phyloP scores from a whole-genome alignment of 2,113 vertebrate species.

The Sebastes schlegelii region DNA sequence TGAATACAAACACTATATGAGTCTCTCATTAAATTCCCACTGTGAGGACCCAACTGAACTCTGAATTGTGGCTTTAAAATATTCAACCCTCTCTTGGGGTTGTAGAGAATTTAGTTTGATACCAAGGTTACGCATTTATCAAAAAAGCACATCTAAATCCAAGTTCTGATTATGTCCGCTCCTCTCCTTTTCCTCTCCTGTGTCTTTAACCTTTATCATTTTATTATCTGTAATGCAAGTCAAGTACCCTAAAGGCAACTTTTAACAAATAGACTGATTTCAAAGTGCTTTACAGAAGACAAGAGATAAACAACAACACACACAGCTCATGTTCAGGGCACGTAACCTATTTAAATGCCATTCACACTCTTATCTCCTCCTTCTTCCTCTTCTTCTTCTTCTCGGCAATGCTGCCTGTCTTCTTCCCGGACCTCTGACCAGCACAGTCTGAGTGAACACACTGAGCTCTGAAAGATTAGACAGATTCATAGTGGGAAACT shows the following conservation, averaged over 20 bases:
- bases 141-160: slow-evolving; percentile 35
- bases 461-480: slow-evolving; percentile 16
- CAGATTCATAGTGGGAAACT: neutral
- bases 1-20: slow-evolving; percentile 9
- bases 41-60: slow-evolving; percentile 18
- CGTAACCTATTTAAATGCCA: slow-evolving; percentile 45
- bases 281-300: slow-evolving; percentile 33
- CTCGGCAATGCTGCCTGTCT: neutral
- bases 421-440: slow-evolving; percentile 25
- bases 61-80: slow-evolving; percentile 33
- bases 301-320: slow-evolving; percentile 27
- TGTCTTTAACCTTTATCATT: slow-evolving; percentile 19
- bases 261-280: slow-evolving; percentile 38
- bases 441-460: slow-evolving; percentile 22
- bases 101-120: slow-evolving; percentile 39
- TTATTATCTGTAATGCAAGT: slow-evolving; percentile 48
- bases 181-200: neutral
- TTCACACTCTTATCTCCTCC: neutral
- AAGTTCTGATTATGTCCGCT: slow-evolving; percentile 30
- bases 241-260: slow-evolving; percentile 40
- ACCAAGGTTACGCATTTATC: slow-evolving; percentile 57
- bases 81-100: slow-evolving; percentile 29
- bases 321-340: slow-evolving; percentile 22
- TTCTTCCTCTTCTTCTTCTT: slow-evolving; percentile 7
- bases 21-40: slow-evolving; percentile 30